A percentile compares a stretch with the other conserved stretches of the same genome.
Conservation (phyloP, 2,888 invertebrate genomes). For the Antheraea yamamai region DNA sequence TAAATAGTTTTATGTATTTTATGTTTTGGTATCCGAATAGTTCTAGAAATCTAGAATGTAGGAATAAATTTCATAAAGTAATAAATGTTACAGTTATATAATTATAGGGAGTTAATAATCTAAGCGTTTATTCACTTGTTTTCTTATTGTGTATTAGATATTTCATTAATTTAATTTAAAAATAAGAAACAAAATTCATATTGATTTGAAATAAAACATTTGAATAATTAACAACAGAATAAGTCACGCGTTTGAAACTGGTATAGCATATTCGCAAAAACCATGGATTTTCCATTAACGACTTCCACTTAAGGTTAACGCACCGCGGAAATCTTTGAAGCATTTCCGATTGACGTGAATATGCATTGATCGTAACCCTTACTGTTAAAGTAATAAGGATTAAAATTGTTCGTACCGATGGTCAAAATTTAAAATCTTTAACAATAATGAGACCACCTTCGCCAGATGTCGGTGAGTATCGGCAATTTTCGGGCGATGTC, state of each 20-base stretch:
- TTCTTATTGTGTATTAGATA: neutral
- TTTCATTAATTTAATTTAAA: neutral
- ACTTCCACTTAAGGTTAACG: slow-evolving; percentile 38
- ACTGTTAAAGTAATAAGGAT: slow-evolving; percentile 12
- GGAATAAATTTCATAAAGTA: neutral
- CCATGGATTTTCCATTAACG: slow-evolving; percentile 21
- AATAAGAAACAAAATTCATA: neutral
- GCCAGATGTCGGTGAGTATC: slow-evolving; percentile 30
- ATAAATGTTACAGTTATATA: neutral
- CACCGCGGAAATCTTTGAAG: slow-evolving; percentile 43
- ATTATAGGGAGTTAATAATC: neutral
- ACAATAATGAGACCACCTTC: slow-evolving; percentile 19
- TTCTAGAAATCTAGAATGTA: no score
- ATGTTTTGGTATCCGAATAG: neutral
- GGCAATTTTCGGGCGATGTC: slow-evolving; percentile 39
- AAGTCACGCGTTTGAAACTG: slow-evolving; percentile 6
- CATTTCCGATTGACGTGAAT: slow-evolving; percentile 42
- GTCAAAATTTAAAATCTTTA: neutral
- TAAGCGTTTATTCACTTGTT: neutral
- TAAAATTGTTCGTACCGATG: slow-evolving; percentile 9
- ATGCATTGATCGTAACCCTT: neutral
- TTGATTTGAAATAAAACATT: neutral
- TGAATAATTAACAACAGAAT: neutral
- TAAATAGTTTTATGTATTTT: neutral
- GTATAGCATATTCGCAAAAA: slow-evolving; percentile 13